Base-by-base conservation (phyloP, 37 sponge, comb jelly and placozoan genomes). In the Dysidea cf. avara region DNA sequence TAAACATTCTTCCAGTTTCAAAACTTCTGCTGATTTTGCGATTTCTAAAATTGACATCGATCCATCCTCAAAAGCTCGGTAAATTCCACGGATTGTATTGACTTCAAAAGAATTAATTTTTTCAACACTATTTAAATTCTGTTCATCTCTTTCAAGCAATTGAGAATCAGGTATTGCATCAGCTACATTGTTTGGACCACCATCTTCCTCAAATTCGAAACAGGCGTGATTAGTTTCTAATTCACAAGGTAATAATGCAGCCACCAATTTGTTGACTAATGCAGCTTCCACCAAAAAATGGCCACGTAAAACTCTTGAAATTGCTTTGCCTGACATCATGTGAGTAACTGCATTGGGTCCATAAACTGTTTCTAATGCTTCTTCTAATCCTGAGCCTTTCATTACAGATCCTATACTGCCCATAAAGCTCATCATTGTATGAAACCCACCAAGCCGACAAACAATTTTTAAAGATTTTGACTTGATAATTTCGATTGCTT, bases 271-370 rank as follows among this genome's bases (percentile, higher is more conserved):
- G n/a, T n/a, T n/a, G n/a, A n/a, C n/a, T n/a, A n/a, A n/a, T n/a
- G n/a, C n/a, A 30, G 74, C 74, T 9, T 69, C 71, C 39, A 78
- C 58, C 16, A 80, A 38, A 29, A 70, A 60, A 57, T 80, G 81
- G 5, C 71, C 71, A 18, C 81, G 54, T 13, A 69, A 56, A 26
- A 72, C 72, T 57, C 71, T 69, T 20, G 71, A 56, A 70, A 54
- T n/a, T 11, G 71, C 71, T 38, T 70, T 69, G 9, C 81, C 6
- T n/a, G n/a, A n/a, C n/a, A n/a, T n/a, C n/a, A n/a, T n/a, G n/a
- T n/a, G n/a, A n/a, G n/a, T n/a, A n/a, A n/a, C n/a, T n/a, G n/a
- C n/a, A n/a, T n/a, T n/a, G n/a, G n/a, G n/a, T n/a, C n/a, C n/a
- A n/a, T n/a, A n/a, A n/a, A n/a, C n/a, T n/a, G n/a, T n/a, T n/a